phyloP scores from a whole-genome alignment of 2,797 vertebrate genomes.

The Mionectes olivaceus region DNA sequence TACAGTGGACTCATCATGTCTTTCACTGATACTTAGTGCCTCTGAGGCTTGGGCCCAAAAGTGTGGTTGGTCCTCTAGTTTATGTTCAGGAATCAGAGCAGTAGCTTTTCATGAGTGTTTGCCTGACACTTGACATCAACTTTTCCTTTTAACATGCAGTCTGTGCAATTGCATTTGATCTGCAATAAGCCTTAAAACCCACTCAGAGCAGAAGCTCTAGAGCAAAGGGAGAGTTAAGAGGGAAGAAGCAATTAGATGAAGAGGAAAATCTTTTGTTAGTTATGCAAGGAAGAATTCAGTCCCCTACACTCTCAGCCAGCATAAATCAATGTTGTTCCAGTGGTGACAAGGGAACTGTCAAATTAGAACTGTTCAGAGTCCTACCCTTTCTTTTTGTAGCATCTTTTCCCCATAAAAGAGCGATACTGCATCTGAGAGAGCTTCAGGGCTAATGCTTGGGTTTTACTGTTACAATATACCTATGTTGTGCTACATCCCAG shows the following conservation, averaged over 20 bases:
- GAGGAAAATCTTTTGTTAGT: background rate
- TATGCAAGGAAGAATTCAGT: constrained; percentile 1
- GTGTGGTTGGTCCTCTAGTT: background rate
- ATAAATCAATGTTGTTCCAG: background rate
- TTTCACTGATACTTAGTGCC: background rate
- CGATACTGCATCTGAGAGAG: background rate
- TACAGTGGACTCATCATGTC: background rate
- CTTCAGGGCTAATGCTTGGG: background rate
- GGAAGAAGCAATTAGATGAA: background rate
- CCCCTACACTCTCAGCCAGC: background rate
- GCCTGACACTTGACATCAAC: background rate
- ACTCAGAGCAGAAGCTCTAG: background rate
- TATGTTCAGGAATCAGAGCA: background rate
- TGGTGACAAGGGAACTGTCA: background rate
- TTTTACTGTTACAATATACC: background rate
- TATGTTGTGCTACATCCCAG: background rate
- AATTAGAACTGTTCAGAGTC: background rate
- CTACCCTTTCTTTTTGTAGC: background rate
- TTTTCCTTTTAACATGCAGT: background rate
- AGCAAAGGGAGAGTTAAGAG: background rate
- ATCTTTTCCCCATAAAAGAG: background rate
- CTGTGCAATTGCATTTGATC: background rate
- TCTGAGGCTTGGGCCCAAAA: background rate
- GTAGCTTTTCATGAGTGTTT: background rate
- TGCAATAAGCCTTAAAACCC: background rate